Conservation (phyloP, 2,113 vertebrate genomes). For the Orthochromis malagaraziensis region DNA sequence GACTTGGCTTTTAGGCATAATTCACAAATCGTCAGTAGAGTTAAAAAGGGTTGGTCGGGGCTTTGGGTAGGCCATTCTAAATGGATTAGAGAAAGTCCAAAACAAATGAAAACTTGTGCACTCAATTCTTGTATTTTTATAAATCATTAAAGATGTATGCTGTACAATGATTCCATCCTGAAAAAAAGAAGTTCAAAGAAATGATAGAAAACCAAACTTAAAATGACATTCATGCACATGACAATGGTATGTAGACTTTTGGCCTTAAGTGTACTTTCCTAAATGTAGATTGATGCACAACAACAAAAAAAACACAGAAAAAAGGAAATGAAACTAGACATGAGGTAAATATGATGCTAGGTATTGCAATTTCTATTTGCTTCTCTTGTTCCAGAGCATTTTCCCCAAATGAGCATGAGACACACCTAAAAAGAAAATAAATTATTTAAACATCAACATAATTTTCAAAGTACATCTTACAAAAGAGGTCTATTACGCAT, state of each 20-base stretch:
- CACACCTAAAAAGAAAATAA: not conserved
- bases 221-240: not conserved
- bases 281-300: not conserved
- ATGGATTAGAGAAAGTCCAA: not conserved
- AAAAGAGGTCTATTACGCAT: not conserved
- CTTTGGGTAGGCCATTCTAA: not conserved
- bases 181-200: not conserved
- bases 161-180: not conserved
- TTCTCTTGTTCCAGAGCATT: not conserved
- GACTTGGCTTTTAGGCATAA: not conserved
- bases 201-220: not conserved
- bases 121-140: not conserved
- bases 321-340: not conserved
- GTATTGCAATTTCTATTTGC: not conserved
- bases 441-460: not conserved
- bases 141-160: not conserved
- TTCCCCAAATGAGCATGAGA: not conserved
- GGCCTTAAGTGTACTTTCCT: not conserved
- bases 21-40: not conserved
- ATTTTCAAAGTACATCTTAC: not conserved
- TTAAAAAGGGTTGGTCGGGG: not conserved
- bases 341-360: not conserved
- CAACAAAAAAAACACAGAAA: not conserved
- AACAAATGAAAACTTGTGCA: not conserved
- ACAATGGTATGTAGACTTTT: not conserved